Evolutionary conservation across 2,113 vertebrate species (phyloP).

Genomic region (Notarius quadriscutis): DNA sequence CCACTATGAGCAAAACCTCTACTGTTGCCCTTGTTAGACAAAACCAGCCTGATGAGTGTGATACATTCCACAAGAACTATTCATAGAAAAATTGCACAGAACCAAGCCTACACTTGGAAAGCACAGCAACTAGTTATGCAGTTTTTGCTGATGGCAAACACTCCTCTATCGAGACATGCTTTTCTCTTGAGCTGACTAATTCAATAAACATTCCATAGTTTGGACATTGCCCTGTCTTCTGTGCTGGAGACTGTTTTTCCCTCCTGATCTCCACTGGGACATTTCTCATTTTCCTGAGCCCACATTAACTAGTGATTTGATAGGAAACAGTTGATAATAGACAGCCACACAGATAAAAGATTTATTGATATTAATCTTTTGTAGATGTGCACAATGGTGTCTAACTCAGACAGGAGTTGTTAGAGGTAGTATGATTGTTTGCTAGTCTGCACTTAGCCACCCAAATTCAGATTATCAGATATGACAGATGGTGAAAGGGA

Average conservation of each 20-base stretch:
- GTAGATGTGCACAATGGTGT: neutral
- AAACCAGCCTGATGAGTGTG: conserved; percentile 41
- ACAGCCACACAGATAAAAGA: conserved; percentile 5
- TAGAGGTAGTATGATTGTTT: neutral
- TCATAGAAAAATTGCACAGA: conserved; percentile 41
- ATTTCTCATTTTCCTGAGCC: conserved; percentile 8
- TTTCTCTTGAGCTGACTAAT: conserved; percentile 41
- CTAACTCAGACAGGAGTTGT: conserved; percentile 5
- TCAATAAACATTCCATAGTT: conserved; percentile 50
- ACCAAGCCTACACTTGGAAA: conserved; percentile 44
- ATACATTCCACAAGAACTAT: conserved; percentile 47
- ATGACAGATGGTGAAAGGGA: conserved; percentile 11
- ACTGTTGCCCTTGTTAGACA: neutral
- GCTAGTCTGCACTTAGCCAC: conserved; percentile 10
- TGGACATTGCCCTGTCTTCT: conserved; percentile 43
- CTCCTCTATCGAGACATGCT: conserved; percentile 30
- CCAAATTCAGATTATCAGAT: neutral
- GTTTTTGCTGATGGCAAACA: conserved; percentile 37
- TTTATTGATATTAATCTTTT: conserved; percentile 27
- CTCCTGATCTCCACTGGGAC: neutral
- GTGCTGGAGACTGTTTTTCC: conserved; percentile 20
- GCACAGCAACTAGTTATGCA: conserved; percentile 31
- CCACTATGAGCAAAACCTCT: conserved; percentile 22
- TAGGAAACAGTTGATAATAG: conserved; percentile 9
- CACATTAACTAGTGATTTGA: conserved; percentile 31